Percentiles rank a stretch among this genome's conserved stretches.
These are phyloP conservation scores for Meteorus colon DNA, from an alignment of 2,888 invertebrate species.

Conservation along the genomic window DNA sequence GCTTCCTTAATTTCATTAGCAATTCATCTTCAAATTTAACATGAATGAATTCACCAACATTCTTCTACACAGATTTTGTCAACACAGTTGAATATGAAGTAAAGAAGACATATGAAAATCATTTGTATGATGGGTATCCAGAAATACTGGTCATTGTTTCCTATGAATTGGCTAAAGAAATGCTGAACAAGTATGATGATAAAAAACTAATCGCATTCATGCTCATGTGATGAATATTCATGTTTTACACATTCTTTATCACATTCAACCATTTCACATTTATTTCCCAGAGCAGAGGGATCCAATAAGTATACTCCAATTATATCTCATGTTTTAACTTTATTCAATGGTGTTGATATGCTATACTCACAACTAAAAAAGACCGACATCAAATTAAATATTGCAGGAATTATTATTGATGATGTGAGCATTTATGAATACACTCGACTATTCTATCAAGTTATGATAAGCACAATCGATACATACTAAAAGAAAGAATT, in stretches of 20 bases:
- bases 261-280: neutral
- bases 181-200: neutral
- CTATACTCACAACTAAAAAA: neutral
- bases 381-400: neutral
- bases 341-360: conserved; percentile 3
- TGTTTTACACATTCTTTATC: neutral
- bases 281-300: neutral
- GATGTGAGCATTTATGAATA: neutral
- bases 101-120: neutral
- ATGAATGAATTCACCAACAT: neutral
- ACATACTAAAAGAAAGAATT: neutral
- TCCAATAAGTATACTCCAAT: neutral
- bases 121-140: neutral
- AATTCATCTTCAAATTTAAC: neutral
- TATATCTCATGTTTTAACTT: neutral
- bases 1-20: neutral
- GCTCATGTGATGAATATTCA: neutral
- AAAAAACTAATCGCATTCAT: neutral
- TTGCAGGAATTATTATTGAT: neutral
- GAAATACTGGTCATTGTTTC: neutral
- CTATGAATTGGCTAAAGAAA: neutral
- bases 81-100: neutral
- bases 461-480: neutral
- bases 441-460: neutral
- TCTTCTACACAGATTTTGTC: neutral